Evolutionary conservation across 2,888 invertebrate genomes (phyloP), one percentile per base, ranked within the genome.

Genomic region (Epinotia brunnichana): DNA sequence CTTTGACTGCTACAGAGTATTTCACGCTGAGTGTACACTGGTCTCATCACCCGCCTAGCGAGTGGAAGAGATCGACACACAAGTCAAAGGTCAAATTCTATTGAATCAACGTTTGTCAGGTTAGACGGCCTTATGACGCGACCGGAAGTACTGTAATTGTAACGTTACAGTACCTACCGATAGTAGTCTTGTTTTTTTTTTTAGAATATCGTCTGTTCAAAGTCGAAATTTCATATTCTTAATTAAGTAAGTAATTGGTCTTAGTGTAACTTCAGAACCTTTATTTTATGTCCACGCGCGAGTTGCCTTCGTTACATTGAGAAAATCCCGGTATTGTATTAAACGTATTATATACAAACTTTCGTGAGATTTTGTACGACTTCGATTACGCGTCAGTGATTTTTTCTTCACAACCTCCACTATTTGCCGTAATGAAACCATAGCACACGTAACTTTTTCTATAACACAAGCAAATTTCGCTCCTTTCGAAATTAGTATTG

Each of bases 341-440:
- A 7, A 7, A 29, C 0, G 24, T 24, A 19, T 60, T 60, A 39
- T 19, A 39, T 39, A 48, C 17, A 62, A n/a, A 29, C 1, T 9
- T 29, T 44, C 21, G 15, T 15, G 15, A 21, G 21, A 5, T 21
- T 41, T 19, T 4, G 17, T 39, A 60, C 13, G 5, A 2, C 41
- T 13, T 41, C 13, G 41, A 13, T 41, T 41, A 11, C 19, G 4
- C 2, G 2, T 7, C 41, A 13, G 19, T 57, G 15, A 1, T 35
- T 19, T 60, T 41, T 48, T 48, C 13, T 24, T 62, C 62, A 62
- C 62, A 62, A 62, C 48, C 62, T 62, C 24, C 29, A 29, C 51
- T 62, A 51, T 51, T 24, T 61, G 24, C 48, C 15, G 19, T 15
- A 61, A 15, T 21, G 60, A 17, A 44, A 62, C n/a, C 44, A 24